Evolutionary conservation across 2,888 invertebrate genomes (phyloP).

Genomic region (Tholera decimalis): DNA sequence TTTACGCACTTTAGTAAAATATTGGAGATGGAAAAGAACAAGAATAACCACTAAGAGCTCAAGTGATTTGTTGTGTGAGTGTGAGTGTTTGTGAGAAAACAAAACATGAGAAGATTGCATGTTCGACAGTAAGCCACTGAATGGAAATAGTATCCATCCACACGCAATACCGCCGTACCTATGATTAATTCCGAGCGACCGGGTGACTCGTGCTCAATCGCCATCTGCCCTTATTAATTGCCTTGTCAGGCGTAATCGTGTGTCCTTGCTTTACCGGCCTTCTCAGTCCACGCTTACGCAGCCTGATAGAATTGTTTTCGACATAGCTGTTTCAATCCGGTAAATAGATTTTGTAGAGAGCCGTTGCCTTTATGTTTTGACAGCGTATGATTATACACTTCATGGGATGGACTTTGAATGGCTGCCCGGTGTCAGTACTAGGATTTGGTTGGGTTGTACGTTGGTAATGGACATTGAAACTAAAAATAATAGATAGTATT

Average conservation of each 20-base stretch:
- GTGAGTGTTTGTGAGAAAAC: background rate
- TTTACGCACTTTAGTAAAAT: too few relatives aligned
- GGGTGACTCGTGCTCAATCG: conserved; percentile 90
- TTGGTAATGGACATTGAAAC: background rate
- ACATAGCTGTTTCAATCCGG: conserved; percentile 58
- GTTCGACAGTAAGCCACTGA: conserved; percentile 27
- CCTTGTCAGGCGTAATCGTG: conserved; percentile 89
- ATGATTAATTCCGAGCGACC: conserved; percentile 89
- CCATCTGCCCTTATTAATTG: conserved; percentile 91
- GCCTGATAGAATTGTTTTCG: conserved; percentile 74
- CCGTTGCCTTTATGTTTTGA: conserved; percentile 47
- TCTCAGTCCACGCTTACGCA: conserved; percentile 70
- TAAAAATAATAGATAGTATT: background rate
- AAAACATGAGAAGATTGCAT: background rate
- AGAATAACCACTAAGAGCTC: too few relatives aligned
- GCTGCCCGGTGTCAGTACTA: background rate
- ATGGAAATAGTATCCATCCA: conserved; percentile 60
- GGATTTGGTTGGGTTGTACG: background rate
- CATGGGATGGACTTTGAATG: conserved; percentile 17
- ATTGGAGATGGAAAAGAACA: too few relatives aligned
- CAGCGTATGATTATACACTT: conserved; percentile 39
- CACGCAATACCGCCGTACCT: conserved; percentile 79
- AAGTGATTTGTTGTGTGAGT: too few relatives aligned
- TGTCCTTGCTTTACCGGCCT: conserved; percentile 80
- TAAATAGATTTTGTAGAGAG: conserved; percentile 62